These are phyloP conservation scores for Aphrophora alni DNA, from an alignment of 2,888 invertebrate species.

Conservation along the genomic window DNA sequence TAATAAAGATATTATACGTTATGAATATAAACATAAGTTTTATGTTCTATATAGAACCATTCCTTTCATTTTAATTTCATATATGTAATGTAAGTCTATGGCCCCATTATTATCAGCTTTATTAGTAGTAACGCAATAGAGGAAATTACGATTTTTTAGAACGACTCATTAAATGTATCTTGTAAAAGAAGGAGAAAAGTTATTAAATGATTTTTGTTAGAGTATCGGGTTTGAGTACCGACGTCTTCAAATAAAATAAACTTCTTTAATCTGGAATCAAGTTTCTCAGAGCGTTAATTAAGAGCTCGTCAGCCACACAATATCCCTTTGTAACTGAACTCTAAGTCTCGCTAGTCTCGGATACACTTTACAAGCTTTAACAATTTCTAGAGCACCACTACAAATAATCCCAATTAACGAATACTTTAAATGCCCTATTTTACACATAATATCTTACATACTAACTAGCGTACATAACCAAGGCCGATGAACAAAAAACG, in stretches of 20 bases:
- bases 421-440: too few species aligned
- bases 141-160: not conserved
- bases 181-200: not conserved
- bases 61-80: too few species aligned
- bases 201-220: not conserved
- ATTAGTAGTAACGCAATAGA: too few species aligned
- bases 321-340: not conserved
- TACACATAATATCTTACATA: too few species aligned
- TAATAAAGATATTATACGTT: too few species aligned
- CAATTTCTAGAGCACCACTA: not conserved
- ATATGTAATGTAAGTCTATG: too few species aligned
- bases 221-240: not conserved
- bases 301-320: not conserved
- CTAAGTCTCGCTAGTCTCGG: not conserved
- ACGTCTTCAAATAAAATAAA: constrained; percentile 1
- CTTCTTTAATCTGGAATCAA: constrained; percentile 6
- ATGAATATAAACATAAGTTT: too few species aligned
- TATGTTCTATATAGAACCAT: too few species aligned
- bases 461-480: too few species aligned
- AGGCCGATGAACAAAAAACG: too few species aligned
- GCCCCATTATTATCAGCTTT: too few species aligned
- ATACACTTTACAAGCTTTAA: not conserved
- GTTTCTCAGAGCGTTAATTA: not conserved
- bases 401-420: too few species aligned
- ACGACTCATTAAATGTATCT: not conserved